Conservation (phyloP, 2,888 invertebrate species). For the Hyles lineata region DNA sequence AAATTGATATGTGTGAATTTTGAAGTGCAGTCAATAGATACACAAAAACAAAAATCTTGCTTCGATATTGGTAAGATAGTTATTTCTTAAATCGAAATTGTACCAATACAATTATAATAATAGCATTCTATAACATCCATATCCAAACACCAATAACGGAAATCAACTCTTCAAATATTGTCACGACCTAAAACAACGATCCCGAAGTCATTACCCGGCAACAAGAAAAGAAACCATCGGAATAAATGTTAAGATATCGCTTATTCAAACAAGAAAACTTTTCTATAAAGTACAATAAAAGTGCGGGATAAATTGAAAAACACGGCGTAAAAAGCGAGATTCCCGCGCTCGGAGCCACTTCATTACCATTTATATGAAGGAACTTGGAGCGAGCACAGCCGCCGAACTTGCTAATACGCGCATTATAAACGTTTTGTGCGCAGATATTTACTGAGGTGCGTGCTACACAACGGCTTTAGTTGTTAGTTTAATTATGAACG, state of each 20-base stretch:
- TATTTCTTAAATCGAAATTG: neutral
- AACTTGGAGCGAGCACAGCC: constrained; percentile 65
- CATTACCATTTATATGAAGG: constrained; percentile 78
- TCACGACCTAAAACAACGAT: constrained; percentile 1
- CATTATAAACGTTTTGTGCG: constrained; percentile 53
- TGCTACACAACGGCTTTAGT: neutral
- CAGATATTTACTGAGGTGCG: constrained; percentile 40
- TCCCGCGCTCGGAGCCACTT: constrained; percentile 44
- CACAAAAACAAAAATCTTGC: no score
- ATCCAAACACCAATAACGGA: neutral
- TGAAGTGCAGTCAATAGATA: no score
- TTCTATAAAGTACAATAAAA: constrained; percentile 50
- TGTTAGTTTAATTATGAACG: constrained; percentile 13
- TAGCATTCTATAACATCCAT: neutral
- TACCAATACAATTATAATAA: neutral
- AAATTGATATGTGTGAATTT: no score
- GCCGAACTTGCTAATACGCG: constrained; percentile 61
- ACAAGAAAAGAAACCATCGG: constrained; percentile 32
- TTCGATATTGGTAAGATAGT: no score
- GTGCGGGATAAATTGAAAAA: constrained; percentile 68
- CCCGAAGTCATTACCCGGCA: constrained; percentile 28
- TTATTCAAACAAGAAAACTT: constrained; percentile 51
- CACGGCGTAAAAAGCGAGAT: constrained; percentile 52
- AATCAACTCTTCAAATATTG: neutral
- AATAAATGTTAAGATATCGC: constrained; percentile 39